Percentiles rank a stretch among this genome's conserved stretches.
Evolutionary conservation across 1,140 invertebrate species (phyloP).

Genomic region (Ceratina australensis): DNA sequence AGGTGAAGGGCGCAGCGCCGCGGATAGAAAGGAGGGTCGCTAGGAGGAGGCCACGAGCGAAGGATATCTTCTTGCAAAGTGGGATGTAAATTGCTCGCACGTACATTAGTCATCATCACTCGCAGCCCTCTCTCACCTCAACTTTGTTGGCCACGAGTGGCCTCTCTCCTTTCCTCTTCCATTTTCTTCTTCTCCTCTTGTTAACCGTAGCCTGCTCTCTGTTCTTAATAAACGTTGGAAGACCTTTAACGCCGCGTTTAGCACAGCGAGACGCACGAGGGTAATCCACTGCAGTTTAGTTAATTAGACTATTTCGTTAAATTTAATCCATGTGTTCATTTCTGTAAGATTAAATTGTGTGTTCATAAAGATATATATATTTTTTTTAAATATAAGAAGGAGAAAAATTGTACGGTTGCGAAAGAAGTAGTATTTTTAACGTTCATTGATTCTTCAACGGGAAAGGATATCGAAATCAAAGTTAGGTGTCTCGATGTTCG

Average conservation of each 20-base stretch:
- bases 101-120: constrained; percentile 72
- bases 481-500: background rate
- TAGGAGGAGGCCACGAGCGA: constrained; percentile 30
- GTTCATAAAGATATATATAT: too few species aligned
- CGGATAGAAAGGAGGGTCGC: constrained; percentile 30
- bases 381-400: too few species aligned
- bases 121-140: constrained; percentile 58
- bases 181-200: background rate
- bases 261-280: too few species aligned
- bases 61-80: constrained; percentile 61
- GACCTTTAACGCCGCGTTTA: too few species aligned
- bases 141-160: constrained; percentile 49
- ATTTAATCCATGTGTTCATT: too few species aligned
- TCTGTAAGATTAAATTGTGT: too few species aligned
- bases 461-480: background rate
- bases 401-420: too few species aligned
- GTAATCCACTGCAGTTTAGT: too few species aligned
- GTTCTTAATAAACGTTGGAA: background rate
- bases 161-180: background rate
- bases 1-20: background rate
- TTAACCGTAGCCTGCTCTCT: background rate
- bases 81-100: constrained; percentile 69
- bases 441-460: background rate
- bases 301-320: too few species aligned
- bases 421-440: background rate